A percentile compares a stretch with the other conserved stretches of the same genome.
These are phyloP conservation scores for Halcyon senegalensis DNA, from an alignment of 2,113 vertebrate genomes.

Conservation along the genomic window DNA sequence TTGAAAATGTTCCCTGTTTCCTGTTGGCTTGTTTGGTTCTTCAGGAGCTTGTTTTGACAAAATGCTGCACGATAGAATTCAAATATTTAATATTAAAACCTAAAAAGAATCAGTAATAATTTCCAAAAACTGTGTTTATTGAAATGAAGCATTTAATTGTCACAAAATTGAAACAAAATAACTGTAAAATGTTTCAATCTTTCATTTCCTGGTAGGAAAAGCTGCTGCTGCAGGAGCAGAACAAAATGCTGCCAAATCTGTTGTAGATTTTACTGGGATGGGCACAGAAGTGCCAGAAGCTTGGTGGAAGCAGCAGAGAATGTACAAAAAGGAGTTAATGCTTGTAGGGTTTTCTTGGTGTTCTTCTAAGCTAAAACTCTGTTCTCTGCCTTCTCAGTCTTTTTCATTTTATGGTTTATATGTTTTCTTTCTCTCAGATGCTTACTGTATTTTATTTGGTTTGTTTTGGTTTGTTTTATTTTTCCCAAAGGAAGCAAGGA, in stretches of 20 bases:
- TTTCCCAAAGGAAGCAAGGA: background rate
- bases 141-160: slow-evolving; percentile 16
- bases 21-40: background rate
- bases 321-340: background rate
- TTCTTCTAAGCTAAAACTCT: background rate
- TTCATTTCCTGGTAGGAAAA: background rate
- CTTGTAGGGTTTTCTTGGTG: background rate
- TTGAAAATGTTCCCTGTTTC: background rate
- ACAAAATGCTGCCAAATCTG: background rate
- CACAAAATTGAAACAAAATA: background rate
- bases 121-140: background rate
- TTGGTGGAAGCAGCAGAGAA: background rate
- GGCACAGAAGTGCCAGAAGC: background rate
- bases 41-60: slow-evolving; percentile 17
- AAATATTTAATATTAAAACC: background rate
- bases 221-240: background rate
- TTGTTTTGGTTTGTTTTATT: too few species aligned
- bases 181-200: background rate
- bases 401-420: background rate
- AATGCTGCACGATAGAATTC: background rate
- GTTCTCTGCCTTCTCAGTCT: background rate
- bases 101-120: background rate
- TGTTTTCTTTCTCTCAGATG: background rate
- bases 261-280: background rate
- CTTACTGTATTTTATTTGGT: background rate